phyloP scores from a whole-genome alignment of 2,888 invertebrate genomes.

The Megastigmus dorsalis region DNA sequence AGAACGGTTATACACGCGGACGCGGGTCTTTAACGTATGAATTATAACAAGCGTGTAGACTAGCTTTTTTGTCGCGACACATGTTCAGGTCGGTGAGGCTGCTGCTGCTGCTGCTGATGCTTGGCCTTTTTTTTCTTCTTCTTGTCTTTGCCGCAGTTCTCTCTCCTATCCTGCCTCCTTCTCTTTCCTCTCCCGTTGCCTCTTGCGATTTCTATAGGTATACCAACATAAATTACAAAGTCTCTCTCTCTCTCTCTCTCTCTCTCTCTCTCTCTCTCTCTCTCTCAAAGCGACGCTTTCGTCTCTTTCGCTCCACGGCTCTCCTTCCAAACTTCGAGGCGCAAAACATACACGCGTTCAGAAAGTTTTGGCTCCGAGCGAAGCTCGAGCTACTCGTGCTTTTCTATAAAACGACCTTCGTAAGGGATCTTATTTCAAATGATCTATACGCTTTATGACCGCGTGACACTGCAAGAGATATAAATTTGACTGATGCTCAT shows the following conservation, averaged over 20 bases:
- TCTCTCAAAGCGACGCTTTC: neutral
- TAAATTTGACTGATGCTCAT: too few species aligned
- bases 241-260: constrained; percentile 21
- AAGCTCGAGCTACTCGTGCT: constrained; percentile 24
- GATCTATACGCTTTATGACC: constrained; percentile 4
- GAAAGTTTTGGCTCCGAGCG: neutral
- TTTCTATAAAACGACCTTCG: constrained; percentile 27
- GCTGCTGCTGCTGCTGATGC: too few species aligned
- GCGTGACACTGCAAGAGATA: too few species aligned
- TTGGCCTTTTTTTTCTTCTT: too few species aligned
- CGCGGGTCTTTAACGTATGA: constrained; percentile 67
- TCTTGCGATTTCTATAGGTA: constrained; percentile 56
- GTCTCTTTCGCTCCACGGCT: constrained; percentile 33
- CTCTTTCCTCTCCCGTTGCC: neutral
- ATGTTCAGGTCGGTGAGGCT: constrained; percentile 59
- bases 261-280: neutral
- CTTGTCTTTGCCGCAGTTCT: too few species aligned
- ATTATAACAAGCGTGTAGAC: constrained; percentile 66
- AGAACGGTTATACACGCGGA: constrained; percentile 49
- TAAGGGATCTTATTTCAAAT: constrained; percentile 41
- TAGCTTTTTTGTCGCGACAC: constrained; percentile 65
- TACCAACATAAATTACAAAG: constrained; percentile 54
- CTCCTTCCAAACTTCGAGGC: constrained; percentile 7
- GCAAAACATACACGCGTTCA: neutral
- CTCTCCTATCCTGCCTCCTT: constrained; percentile 7